Conservation (phyloP, 2,888 invertebrate genomes). For the Drosophila kuntzei region DNA sequence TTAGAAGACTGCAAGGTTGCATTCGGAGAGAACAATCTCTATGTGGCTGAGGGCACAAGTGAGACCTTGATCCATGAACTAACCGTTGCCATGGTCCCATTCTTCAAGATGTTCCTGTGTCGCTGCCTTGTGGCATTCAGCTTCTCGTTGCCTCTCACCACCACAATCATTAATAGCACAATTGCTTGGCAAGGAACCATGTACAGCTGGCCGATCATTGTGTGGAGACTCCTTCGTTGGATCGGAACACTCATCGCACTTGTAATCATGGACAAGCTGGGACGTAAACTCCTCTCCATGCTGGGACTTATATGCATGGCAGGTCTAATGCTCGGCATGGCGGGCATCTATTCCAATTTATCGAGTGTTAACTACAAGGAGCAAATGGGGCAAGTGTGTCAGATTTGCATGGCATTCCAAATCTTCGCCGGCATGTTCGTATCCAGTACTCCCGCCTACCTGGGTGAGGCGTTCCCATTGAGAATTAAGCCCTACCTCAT, state of each 20-base stretch:
- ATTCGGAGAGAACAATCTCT: constrained; percentile 63
- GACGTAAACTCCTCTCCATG: constrained; percentile 66
- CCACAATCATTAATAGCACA: constrained; percentile 47
- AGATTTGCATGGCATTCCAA: constrained; percentile 66
- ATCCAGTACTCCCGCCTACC: constrained; percentile 69
- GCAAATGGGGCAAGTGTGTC: constrained; percentile 54
- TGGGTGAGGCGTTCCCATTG: constrained; percentile 80
- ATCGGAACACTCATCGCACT: constrained; percentile 59
- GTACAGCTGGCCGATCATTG: constrained; percentile 57
- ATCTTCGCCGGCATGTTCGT: constrained; percentile 72
- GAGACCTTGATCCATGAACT: constrained; percentile 46
- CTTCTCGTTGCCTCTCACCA: constrained; percentile 73
- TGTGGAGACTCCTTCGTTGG: constrained; percentile 64
- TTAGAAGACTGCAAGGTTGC: constrained; percentile 23
- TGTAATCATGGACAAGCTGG: constrained; percentile 60
- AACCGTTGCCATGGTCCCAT: constrained; percentile 55
- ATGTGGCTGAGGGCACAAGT: constrained; percentile 61
- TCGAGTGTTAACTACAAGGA: constrained; percentile 11
- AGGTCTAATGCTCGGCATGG: constrained; percentile 67
- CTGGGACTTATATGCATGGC: constrained; percentile 62
- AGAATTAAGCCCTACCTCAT: constrained; percentile 71
- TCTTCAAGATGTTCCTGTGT: constrained; percentile 69
- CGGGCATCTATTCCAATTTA: constrained; percentile 46
- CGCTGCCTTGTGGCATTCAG: constrained; percentile 76
- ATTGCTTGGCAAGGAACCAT: neutral